Percentiles rank a stretch among this genome's conserved stretches.
phyloP scores from a whole-genome alignment of 2,797 vertebrate species.

The Myotis daubentonii region DNA sequence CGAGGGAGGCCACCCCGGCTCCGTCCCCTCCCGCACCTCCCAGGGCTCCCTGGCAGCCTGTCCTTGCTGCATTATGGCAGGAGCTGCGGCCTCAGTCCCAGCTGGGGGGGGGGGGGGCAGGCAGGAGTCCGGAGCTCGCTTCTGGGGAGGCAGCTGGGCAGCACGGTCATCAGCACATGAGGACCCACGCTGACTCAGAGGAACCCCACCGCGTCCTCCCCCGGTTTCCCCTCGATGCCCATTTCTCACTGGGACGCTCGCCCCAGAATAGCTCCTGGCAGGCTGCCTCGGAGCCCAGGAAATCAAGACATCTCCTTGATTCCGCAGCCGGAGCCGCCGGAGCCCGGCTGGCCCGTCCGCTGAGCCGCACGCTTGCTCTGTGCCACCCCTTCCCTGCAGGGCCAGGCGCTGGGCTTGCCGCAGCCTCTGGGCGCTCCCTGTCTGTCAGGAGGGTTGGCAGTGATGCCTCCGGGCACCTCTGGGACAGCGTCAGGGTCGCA shows the following conservation, averaged over 20 bases:
- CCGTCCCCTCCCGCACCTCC: background rate
- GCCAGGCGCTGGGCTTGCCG: background rate
- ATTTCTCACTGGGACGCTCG: background rate
- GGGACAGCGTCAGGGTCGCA: background rate
- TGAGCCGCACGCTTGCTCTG: background rate
- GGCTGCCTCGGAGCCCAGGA: slow-evolving; percentile 1
- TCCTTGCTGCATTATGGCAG: slow-evolving; percentile 67
- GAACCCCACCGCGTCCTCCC: background rate
- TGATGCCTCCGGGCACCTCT: background rate
- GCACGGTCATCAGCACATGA: background rate
- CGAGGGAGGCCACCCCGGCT: background rate
- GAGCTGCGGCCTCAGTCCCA: slow-evolving; percentile 15
- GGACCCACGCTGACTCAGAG: slow-evolving; percentile 28
- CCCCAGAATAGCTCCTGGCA: slow-evolving; percentile 55
- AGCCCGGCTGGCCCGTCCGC: background rate
- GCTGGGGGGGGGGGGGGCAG: background rate
- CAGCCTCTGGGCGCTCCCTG: too few species aligned
- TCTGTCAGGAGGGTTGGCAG: background rate
- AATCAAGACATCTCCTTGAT: slow-evolving; percentile 6
- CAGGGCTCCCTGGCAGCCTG: slow-evolving; percentile 66
- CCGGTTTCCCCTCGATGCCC: slow-evolving; percentile 1
- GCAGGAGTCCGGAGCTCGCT: background rate
- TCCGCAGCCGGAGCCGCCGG: background rate
- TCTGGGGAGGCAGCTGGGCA: background rate
- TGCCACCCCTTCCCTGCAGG: background rate